Percentiles rank a stretch among this genome's conserved stretches.
phyloP scores from a whole-genome alignment of 2,888 invertebrate genomes.

The Cremastinae sp. region DNA sequence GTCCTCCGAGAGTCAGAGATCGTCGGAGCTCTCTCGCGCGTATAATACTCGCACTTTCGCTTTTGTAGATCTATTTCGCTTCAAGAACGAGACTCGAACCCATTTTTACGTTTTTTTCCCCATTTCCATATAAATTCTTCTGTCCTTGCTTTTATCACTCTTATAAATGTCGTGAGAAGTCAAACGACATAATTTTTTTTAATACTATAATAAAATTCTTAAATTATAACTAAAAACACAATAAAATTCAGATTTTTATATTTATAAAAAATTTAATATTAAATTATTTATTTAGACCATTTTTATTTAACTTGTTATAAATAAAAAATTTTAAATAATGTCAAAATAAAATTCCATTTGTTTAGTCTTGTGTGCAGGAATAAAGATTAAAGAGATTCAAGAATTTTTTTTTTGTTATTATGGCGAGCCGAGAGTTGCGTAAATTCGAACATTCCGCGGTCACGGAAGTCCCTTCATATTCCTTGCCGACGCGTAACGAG shows the following conservation, averaged over 20 bases:
- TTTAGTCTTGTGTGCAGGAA: too few species aligned
- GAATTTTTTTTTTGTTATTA: too few species aligned
- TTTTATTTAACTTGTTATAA: too few species aligned
- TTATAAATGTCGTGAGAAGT: constrained; percentile 38
- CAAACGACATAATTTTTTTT: constrained; percentile 42
- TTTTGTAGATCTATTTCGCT: constrained; percentile 56
- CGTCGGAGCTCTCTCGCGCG: constrained; percentile 25
- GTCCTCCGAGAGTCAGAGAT: constrained; percentile 50
- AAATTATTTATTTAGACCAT: too few species aligned
- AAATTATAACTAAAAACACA: not conserved
- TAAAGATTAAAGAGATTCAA: too few species aligned
- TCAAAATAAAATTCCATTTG: too few species aligned
- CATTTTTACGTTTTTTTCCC: constrained; percentile 15
- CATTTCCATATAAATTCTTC: not conserved
- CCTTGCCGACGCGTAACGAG: constrained; percentile 60
- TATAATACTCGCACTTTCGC: constrained; percentile 57
- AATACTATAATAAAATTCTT: too few species aligned
- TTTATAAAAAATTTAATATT: too few species aligned
- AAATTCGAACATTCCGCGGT: constrained; percentile 62
- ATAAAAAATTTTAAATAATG: too few species aligned
- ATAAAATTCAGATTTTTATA: too few species aligned
- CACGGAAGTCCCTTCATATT: constrained; percentile 62
- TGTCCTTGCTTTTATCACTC: too few species aligned
- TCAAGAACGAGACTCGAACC: constrained; percentile 29
- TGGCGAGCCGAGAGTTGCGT: constrained; percentile 53